Conservation (phyloP, 2,888 invertebrate species). For the Crossocerus cetratus region DNA sequence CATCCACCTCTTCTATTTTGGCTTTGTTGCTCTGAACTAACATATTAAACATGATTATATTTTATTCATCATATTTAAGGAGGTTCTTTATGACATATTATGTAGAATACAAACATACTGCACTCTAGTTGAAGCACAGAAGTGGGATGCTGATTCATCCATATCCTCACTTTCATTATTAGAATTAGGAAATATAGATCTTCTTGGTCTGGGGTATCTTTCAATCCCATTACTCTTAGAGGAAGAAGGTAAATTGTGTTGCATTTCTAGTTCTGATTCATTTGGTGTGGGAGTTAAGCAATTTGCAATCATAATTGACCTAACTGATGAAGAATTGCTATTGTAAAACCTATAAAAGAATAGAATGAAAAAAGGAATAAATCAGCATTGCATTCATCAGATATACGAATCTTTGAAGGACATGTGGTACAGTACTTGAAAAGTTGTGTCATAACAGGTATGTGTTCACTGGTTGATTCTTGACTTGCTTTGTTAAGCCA, state of each 20-base stretch:
- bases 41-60: constrained; percentile 78
- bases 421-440: constrained; percentile 73
- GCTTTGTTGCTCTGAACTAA: constrained; percentile 81
- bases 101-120: constrained; percentile 62
- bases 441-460: constrained; percentile 86
- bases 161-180: constrained; percentile 38
- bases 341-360: constrained; percentile 82
- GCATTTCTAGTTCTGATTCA: constrained; percentile 64
- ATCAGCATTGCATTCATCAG: background rate
- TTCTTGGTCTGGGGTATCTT: constrained; percentile 79
- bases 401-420: background rate
- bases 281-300: constrained; percentile 78
- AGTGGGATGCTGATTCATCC: constrained; percentile 67
- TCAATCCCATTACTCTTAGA: constrained; percentile 70
- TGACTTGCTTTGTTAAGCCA: constrained; percentile 91
- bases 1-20: constrained; percentile 80
- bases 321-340: constrained; percentile 87
- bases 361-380: background rate
- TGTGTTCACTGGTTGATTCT: constrained; percentile 87
- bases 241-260: constrained; percentile 62
- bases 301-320: constrained; percentile 87
- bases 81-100: background rate
- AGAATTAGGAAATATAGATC: constrained; percentile 69
- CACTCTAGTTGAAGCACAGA: constrained; percentile 73
- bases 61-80: background rate